Evolutionary conservation across 1,140 invertebrate genomes (phyloP).

Genomic region (Caerostris darwini): DNA sequence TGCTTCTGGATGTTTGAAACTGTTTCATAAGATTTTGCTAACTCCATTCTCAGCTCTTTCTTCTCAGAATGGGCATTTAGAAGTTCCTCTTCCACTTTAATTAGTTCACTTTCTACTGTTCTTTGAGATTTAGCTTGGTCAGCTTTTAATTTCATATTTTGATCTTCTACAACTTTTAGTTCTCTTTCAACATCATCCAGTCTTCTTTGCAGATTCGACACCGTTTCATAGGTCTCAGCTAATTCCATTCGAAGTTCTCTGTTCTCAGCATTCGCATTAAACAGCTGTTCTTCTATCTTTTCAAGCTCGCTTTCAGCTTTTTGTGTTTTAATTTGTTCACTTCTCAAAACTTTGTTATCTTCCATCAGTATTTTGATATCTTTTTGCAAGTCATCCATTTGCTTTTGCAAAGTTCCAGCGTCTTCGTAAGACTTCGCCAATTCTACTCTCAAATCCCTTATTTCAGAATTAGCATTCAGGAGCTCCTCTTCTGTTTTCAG

Average conservation of each 20-base stretch:
- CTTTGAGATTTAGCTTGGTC: constrained; percentile 75
- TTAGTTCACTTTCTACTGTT: constrained; percentile 75
- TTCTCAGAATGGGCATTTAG: constrained; percentile 79
- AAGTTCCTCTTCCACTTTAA: constrained; percentile 74
- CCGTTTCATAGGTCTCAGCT: constrained; percentile 75
- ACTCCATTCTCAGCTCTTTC: constrained; percentile 79
- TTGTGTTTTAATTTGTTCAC: constrained; percentile 67
- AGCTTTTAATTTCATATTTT: constrained; percentile 70
- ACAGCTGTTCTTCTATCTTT: constrained; percentile 74
- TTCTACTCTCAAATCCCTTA: constrained; percentile 78
- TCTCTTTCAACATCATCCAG: constrained; percentile 71
- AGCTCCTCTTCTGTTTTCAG: constrained; percentile 74
- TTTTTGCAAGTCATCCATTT: constrained; percentile 78
- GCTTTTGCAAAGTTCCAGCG: constrained; percentile 78
- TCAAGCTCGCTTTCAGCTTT: constrained; percentile 72
- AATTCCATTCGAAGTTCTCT: constrained; percentile 73
- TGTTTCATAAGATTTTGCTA: constrained; percentile 80
- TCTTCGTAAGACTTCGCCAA: constrained; percentile 80
- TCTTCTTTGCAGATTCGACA: constrained; percentile 73
- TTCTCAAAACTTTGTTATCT: constrained; percentile 73
- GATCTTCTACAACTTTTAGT: constrained; percentile 73
- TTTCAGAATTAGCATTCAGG: constrained; percentile 76
- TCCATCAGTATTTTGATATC: constrained; percentile 68
- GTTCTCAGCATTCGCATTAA: constrained; percentile 72
- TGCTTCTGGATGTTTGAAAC: constrained; percentile 79